Evolutionary conservation across 2,113 vertebrate genomes (phyloP), one percentile per base, ranked within the genome.

Genomic region (Micromys minutus): DNA sequence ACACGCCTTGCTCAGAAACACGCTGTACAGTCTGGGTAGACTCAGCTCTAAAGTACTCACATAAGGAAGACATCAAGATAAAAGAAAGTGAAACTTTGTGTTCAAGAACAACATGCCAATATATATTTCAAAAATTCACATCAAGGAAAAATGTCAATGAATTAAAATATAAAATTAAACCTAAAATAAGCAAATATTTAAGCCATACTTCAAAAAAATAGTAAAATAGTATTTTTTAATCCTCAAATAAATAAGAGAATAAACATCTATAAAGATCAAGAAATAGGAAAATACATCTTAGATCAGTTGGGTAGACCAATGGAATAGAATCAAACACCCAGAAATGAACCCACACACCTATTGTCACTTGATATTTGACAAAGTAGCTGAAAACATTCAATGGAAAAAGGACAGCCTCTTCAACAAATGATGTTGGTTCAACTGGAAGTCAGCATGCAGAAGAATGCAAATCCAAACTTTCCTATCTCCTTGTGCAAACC

Each of bases 211-310:
- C 9, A 31, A 63, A 36, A 36, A 52, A 52, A 39, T 0, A 42
- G 50, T 69, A 94, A 93, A 76, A 29, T 45, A 47, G 3, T 2
- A 69, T 72, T 90, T 87, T n/a, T 87, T 91, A 61, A 74, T 89
- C 10, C n/a, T 65, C 13, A 71, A 77, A 85, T 22, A 80, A 34
- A 67, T 61, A 57, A 95, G 84, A 90, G 34, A 42, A 89, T 90
- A 80, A 83, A n/a, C 24, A 69, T 22, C 45, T 80, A 81, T 31
- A 39, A 69, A 95, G 45, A 77, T 6, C 11, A 96, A 63, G 34
- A 97, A 90, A 87, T 89, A 71, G 63, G 59, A 92, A 97, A 89
- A 95, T 34, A 74, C 80, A 26, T 36, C 57, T 87, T 15, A 72
- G 94, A 80, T 9, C 50, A n/a, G n/a, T n/a, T n/a, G n/a, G n/a